Percentiles rank a stretch among this genome's conserved stretches.
These are phyloP conservation scores for Drosophila putrida DNA, from an alignment of 2,888 invertebrate species.

Conservation along the genomic window DNA sequence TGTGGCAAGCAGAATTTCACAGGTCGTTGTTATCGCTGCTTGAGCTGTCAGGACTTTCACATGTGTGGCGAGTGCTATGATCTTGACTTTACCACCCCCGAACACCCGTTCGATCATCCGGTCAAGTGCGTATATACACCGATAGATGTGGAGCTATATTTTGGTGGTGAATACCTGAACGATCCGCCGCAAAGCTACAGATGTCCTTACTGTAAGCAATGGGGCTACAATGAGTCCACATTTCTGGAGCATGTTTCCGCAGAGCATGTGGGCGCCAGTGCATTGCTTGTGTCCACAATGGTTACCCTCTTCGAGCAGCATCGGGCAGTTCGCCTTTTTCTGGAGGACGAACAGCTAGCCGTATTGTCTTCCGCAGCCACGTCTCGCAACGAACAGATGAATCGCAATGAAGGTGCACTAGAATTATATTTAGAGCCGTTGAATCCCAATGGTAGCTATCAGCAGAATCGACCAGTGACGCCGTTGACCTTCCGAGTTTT, in stretches of 20 bases:
- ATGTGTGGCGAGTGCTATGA: constrained; percentile 64
- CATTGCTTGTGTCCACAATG: constrained; percentile 65
- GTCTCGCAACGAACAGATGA: constrained; percentile 59
- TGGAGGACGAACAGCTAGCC: constrained; percentile 68
- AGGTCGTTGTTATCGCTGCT: constrained; percentile 68
- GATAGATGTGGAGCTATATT: constrained; percentile 63
- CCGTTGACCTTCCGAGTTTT: neutral
- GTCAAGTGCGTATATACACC: constrained; percentile 61
- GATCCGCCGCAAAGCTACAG: constrained; percentile 72
- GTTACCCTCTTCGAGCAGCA: constrained; percentile 66
- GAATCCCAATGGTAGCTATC: constrained; percentile 70
- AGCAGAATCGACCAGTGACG: constrained; percentile 11
- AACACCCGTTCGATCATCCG: constrained; percentile 69
- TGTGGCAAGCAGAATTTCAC: constrained; percentile 53
- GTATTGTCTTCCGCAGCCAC: constrained; percentile 55
- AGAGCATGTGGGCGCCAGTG: constrained; percentile 54
- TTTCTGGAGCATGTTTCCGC: constrained; percentile 64
- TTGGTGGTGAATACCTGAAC: constrained; percentile 67
- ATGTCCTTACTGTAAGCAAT: constrained; percentile 69
- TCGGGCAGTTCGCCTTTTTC: constrained; percentile 65
- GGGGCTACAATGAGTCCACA: constrained; percentile 69
- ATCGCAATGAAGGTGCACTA: constrained; percentile 50
- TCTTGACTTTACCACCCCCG: constrained; percentile 49
- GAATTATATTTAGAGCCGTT: constrained; percentile 58
- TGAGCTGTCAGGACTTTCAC: constrained; percentile 61